Evolutionary conservation across 2,797 vertebrate species (phyloP).

Genomic region (Catamblyrhynchus diadema): DNA sequence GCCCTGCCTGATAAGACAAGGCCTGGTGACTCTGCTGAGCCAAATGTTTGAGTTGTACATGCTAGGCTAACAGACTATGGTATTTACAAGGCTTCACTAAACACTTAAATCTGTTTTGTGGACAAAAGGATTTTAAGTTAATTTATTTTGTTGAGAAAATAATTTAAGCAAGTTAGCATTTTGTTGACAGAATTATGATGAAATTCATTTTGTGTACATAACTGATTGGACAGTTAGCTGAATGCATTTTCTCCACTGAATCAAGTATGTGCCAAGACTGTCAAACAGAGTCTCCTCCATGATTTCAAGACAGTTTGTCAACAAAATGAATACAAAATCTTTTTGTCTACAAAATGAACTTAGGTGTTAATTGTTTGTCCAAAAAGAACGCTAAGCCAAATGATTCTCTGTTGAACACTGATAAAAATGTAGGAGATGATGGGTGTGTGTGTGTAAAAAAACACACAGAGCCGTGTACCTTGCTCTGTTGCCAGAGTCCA

Average conservation of each 20-base stretch:
- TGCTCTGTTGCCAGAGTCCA: background rate
- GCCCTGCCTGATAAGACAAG: background rate
- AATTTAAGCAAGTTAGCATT: slow-evolving; percentile 75
- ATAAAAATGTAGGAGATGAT: slow-evolving; percentile 9
- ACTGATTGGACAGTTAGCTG: slow-evolving; percentile 67
- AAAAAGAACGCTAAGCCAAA: slow-evolving; percentile 29
- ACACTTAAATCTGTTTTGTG: slow-evolving; percentile 69
- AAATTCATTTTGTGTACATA: slow-evolving; percentile 72
- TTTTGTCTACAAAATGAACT: slow-evolving; percentile 52
- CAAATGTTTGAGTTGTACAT: slow-evolving; percentile 38
- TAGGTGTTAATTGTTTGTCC: slow-evolving; percentile 60
- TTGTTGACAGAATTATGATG: slow-evolving; percentile 77
- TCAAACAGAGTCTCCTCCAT: slow-evolving; percentile 46
- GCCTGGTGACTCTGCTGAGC: slow-evolving; percentile 12
- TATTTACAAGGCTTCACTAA: slow-evolving; percentile 72
- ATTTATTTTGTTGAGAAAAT: slow-evolving; percentile 72
- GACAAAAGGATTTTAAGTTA: slow-evolving; percentile 76
- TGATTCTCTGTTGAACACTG: slow-evolving; percentile 49
- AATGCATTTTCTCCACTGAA: slow-evolving; percentile 52
- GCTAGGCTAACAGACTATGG: slow-evolving; percentile 49
- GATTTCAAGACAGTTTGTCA: slow-evolving; percentile 60
- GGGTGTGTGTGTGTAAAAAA: background rate
- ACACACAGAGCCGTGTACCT: background rate
- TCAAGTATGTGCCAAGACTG: slow-evolving; percentile 49
- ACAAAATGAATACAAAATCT: slow-evolving; percentile 62